Conservation (phyloP, 2,888 invertebrate species). For the Tinea trinotella region DNA sequence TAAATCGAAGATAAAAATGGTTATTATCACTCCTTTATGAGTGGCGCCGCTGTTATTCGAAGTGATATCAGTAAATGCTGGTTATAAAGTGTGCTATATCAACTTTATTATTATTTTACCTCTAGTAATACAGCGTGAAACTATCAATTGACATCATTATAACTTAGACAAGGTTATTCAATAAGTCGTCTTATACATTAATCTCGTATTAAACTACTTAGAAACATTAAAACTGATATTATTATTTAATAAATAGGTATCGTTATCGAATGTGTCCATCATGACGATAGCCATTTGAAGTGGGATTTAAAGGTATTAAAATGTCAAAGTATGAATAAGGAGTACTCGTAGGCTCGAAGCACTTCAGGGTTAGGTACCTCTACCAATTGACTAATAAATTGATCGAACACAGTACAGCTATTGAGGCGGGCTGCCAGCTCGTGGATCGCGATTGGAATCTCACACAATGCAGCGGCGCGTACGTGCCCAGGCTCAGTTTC, state of each 20-base stretch:
- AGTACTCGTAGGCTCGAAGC: background rate
- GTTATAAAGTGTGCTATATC: slow-evolving; percentile 3
- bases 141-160: slow-evolving; percentile 1
- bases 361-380: slow-evolving; percentile 1
- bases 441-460: slow-evolving; percentile 21
- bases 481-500: slow-evolving; percentile 21
- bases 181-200: background rate
- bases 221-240: background rate
- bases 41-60: slow-evolving; percentile 4
- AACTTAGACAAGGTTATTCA: background rate
- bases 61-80: background rate
- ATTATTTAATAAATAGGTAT: background rate
- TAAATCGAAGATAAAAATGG: background rate
- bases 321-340: slow-evolving; percentile 10
- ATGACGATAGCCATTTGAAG: background rate
- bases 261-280: background rate
- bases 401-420: slow-evolving; percentile 19
- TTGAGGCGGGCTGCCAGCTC: slow-evolving; percentile 17
- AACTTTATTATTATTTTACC: background rate
- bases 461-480: slow-evolving; percentile 20
- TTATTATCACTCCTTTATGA: slow-evolving; percentile 1
- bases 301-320: slow-evolving; percentile 3
- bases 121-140: background rate
- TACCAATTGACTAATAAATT: slow-evolving; percentile 21
- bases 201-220: slow-evolving; percentile 1